Conservation (phyloP, 2,797 vertebrate species). For the Lutra lutra region DNA sequence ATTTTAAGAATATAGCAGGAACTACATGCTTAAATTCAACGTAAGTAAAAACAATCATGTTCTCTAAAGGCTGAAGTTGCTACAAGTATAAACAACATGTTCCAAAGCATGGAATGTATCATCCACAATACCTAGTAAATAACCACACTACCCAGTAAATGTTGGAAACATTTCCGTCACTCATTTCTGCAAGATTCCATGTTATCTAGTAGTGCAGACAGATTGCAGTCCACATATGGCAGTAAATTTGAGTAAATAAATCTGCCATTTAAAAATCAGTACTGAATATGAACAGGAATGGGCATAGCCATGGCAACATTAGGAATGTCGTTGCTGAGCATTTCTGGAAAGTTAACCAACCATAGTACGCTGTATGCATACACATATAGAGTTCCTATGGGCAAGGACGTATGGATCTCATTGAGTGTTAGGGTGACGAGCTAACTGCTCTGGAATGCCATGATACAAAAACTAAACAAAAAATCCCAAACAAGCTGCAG, state of each 20-base stretch:
- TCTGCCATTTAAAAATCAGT: slow-evolving; percentile 37
- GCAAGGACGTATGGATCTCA: background rate
- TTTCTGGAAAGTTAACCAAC: background rate
- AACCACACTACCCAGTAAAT: background rate
- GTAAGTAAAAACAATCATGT: background rate
- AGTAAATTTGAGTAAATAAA: slow-evolving; percentile 16
- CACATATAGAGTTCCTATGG: background rate
- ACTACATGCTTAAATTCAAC: background rate
- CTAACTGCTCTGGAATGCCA: background rate
- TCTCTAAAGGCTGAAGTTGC: slow-evolving; percentile 2
- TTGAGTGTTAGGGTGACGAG: background rate
- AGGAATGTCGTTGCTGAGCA: background rate
- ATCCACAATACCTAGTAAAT: background rate
- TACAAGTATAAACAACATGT: background rate
- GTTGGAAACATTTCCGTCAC: background rate
- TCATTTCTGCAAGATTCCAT: background rate
- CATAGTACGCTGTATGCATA: background rate
- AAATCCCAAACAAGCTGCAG: background rate
- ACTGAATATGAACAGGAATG: background rate
- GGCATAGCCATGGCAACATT: background rate
- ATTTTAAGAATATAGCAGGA: background rate
- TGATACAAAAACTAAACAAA: background rate
- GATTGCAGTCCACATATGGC: background rate
- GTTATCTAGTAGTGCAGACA: background rate
- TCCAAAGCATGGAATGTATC: background rate